Percentiles rank a stretch among this genome's conserved stretches.
Evolutionary conservation across 2,888 invertebrate species (phyloP).

Genomic region (Helobdella robusta): DNA sequence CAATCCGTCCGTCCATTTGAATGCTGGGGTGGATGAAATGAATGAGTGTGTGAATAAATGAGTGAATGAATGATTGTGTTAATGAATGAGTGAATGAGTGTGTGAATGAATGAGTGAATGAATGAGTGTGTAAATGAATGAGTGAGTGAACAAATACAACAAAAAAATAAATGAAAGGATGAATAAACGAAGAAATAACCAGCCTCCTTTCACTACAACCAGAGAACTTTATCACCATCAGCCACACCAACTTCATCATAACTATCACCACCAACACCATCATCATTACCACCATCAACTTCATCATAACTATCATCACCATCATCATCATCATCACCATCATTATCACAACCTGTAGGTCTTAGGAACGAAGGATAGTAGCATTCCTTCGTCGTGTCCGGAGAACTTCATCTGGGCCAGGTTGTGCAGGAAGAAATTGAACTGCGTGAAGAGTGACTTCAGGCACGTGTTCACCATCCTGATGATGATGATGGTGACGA

Average conservation of each 20-base stretch:
- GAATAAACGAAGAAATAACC: not conserved
- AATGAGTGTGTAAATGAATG: too few species aligned
- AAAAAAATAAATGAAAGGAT: not conserved
- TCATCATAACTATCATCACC: too few species aligned
- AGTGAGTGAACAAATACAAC: not conserved
- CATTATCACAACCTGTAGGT: constrained; percentile 73
- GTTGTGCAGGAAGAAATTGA: constrained; percentile 96
- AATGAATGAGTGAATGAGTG: not conserved
- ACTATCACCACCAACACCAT: too few species aligned
- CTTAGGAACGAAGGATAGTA: constrained; percentile 84
- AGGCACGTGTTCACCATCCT: constrained; percentile 84
- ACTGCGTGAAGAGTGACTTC: constrained; percentile 84
- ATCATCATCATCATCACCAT: too few species aligned
- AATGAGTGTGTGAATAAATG: not conserved
- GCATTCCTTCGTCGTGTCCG: constrained; percentile 57
- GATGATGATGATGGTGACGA: constrained; percentile 25
- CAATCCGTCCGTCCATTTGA: constrained; percentile 73
- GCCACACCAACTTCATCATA: too few species aligned
- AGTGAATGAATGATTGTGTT: not conserved
- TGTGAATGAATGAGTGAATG: not conserved
- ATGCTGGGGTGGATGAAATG: constrained; percentile 38
- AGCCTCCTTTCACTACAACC: too few species aligned
- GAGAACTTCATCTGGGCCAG: constrained; percentile 81
- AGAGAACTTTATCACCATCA: too few species aligned
- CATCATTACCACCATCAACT: too few species aligned